These are phyloP conservation scores for Drosophila carrolli DNA, from an alignment of 1,140 invertebrate genomes.

Conservation along the genomic window DNA sequence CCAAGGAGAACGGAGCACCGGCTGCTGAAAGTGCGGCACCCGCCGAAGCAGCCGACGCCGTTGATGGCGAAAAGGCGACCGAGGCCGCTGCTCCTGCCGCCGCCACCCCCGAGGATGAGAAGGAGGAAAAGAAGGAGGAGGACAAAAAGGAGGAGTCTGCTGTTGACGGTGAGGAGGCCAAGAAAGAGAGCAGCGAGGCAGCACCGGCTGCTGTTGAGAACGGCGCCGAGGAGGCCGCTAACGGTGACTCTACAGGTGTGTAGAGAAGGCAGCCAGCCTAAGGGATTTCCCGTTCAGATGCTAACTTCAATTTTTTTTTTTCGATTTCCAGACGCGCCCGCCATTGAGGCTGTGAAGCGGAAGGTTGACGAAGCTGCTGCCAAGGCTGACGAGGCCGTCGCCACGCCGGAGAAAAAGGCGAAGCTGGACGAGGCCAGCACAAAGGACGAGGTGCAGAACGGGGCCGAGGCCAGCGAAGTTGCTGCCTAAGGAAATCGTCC, in stretches of 20 bases:
- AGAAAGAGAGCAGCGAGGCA: constrained; percentile 68
- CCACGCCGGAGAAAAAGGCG: constrained; percentile 83
- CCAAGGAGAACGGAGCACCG: constrained; percentile 57
- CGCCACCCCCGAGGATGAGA: constrained; percentile 45
- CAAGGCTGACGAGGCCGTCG: constrained; percentile 76
- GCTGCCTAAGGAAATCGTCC: constrained; percentile 72
- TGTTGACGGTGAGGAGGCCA: constrained; percentile 61
- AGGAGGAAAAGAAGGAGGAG: constrained; percentile 63
- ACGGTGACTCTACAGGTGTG: constrained; percentile 82
- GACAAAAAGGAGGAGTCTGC: constrained; percentile 48
- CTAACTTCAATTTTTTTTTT: constrained; percentile 2
- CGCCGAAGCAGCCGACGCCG: constrained; percentile 27
- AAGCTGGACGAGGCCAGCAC: constrained; percentile 81
- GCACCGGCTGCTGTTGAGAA: constrained; percentile 63
- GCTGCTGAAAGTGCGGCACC: constrained; percentile 48
- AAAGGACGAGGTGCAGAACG: constrained; percentile 83
- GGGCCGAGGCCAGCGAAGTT: constrained; percentile 81
- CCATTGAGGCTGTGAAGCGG: constrained; percentile 79
- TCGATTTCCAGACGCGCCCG: constrained; percentile 60
- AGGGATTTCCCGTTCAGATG: not conserved
- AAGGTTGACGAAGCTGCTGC: constrained; percentile 74
- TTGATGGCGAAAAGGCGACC: constrained; percentile 47
- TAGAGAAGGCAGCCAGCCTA: not conserved
- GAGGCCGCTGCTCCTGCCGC: constrained; percentile 30
- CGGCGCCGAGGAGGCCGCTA: constrained; percentile 71